These are phyloP conservation scores for Cordylochernes scorpioides DNA, from an alignment of 2,888 invertebrate genomes.

Conservation along the genomic window DNA sequence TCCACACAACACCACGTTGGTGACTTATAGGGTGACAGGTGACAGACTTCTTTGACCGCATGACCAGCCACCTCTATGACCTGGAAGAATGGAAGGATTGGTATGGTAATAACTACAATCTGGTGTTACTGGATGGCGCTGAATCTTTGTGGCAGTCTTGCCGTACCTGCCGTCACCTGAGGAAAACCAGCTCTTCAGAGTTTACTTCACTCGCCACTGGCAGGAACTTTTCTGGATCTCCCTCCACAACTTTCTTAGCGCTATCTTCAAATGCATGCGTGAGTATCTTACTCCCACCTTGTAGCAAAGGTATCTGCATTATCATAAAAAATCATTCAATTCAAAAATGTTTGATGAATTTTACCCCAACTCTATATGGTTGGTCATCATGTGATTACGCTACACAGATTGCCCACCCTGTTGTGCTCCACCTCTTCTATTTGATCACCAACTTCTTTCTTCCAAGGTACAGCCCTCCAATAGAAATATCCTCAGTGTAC, in stretches of 20 bases:
- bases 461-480: too few species aligned
- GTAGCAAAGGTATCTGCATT: too few species aligned
- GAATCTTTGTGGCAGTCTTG: slow-evolving; percentile 35
- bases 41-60: slow-evolving; percentile 58
- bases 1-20: too few species aligned
- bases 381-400: too few species aligned
- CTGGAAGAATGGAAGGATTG: slow-evolving; percentile 87
- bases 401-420: too few species aligned
- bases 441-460: too few species aligned
- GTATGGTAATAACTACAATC: slow-evolving; percentile 46
- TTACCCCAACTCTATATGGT: too few species aligned
- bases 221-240: slow-evolving; percentile 75
- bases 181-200: slow-evolving; percentile 55
- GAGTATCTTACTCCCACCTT: slow-evolving; percentile 28
- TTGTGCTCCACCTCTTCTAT: too few species aligned
- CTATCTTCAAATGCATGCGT: slow-evolving; percentile 36
- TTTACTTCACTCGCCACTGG: slow-evolving; percentile 78
- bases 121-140: slow-evolving; percentile 31
- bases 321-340: too few species aligned
- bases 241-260: slow-evolving; percentile 69
- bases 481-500: too few species aligned
- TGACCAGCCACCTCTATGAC: slow-evolving; percentile 58
- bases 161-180: slow-evolving; percentile 74
- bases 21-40: too few species aligned
- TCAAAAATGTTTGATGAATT: too few species aligned